Percentiles rank a stretch among this genome's conserved stretches.
These are phyloP conservation scores for Odocoileus virginianus DNA, from an alignment of 2,113 vertebrate species.

Conservation along the genomic window DNA sequence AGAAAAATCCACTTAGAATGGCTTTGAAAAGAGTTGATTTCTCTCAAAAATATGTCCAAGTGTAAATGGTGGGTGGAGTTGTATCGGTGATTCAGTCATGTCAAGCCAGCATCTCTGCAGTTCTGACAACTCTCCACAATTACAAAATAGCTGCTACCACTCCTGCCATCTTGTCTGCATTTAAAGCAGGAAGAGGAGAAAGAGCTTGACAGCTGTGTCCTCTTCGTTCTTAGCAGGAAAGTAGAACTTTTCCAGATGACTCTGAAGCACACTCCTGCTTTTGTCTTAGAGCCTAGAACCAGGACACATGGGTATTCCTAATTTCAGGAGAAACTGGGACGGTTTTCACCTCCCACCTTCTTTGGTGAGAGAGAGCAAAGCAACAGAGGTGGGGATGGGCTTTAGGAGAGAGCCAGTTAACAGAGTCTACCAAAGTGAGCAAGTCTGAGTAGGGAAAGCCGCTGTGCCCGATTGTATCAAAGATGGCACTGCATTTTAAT, in stretches of 20 bases:
- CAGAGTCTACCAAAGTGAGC: background rate
- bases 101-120: background rate
- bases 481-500: background rate
- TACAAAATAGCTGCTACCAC: background rate
- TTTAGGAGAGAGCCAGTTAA: background rate
- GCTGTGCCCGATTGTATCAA: rapidly evolving
- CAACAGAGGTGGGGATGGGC: background rate
- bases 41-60: background rate
- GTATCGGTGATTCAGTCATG: background rate
- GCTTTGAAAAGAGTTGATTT: background rate
- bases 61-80: background rate
- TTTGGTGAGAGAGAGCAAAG: background rate
- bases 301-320: background rate
- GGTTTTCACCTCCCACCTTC: background rate
- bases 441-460: background rate
- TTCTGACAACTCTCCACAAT: background rate
- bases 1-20: background rate
- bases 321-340: background rate
- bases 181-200: background rate
- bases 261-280: background rate
- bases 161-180: background rate
- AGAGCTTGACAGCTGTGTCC: background rate
- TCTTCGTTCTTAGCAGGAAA: background rate
- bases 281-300: background rate
- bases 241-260: background rate